Evolutionary conservation across 2,888 invertebrate genomes (phyloP).

Genomic region (Tipula vernalis): DNA sequence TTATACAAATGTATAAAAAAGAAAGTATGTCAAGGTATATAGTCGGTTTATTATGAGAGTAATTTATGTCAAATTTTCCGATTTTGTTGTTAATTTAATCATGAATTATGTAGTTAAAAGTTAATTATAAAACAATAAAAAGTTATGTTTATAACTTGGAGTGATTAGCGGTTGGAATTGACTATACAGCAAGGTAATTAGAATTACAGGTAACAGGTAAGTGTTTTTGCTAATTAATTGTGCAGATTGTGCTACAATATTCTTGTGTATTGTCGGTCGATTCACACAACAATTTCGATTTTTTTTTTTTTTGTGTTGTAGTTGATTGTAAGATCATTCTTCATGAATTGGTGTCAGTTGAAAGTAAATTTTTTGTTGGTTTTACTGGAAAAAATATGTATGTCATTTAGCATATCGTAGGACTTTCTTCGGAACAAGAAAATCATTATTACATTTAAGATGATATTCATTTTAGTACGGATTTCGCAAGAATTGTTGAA

Average conservation of each 20-base stretch:
- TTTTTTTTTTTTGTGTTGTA: neutral
- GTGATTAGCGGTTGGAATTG: neutral
- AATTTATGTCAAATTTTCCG: neutral
- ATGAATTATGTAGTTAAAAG: neutral
- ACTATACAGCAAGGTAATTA: neutral
- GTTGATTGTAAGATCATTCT: neutral
- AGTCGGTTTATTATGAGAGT: neutral
- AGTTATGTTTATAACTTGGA: neutral
- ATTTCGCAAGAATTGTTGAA: too few species aligned
- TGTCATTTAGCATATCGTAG: neutral
- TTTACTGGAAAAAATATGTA: neutral
- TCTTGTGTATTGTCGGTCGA: too few species aligned
- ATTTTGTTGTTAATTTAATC: neutral
- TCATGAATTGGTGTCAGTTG: neutral
- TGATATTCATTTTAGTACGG: too few species aligned
- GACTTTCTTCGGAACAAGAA: too few species aligned
- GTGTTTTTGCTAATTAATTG: neutral
- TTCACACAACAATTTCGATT: too few species aligned
- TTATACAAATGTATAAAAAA: neutral
- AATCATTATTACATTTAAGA: too few species aligned
- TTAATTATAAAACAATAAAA: neutral
- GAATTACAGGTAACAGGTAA: neutral
- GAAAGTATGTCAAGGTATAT: slow-evolving; percentile 10
- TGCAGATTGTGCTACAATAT: too few species aligned
- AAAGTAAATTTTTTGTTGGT: neutral